Conservation (phyloP, 2,888 invertebrate species). For the Zaprionus lineosus region DNA sequence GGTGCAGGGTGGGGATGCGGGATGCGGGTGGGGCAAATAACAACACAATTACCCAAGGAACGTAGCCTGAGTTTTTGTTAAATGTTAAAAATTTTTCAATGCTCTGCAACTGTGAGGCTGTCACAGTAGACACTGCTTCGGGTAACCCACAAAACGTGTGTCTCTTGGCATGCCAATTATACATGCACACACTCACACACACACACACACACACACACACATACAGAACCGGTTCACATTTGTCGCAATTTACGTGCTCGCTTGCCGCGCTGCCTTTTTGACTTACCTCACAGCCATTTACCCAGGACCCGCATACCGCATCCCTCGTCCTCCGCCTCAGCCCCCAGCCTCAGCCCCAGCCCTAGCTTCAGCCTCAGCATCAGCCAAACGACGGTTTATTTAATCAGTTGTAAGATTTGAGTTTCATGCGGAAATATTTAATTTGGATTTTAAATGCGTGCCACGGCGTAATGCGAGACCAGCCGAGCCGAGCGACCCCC, state of each 20-base stretch:
- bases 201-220: constrained; percentile 2
- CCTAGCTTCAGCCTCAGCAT: too few relatives aligned
- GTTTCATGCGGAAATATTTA: constrained; percentile 76
- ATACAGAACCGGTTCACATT: constrained; percentile 31
- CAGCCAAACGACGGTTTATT: constrained; percentile 64
- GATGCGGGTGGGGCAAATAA: constrained; percentile 44
- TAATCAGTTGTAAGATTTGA: constrained; percentile 76
- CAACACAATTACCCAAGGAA: constrained; percentile 62
- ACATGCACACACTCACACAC: constrained; percentile 18
- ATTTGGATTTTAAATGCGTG: constrained; percentile 76
- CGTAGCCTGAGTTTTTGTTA: constrained; percentile 47
- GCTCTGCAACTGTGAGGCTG: constrained; percentile 19
- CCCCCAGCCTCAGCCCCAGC: too few relatives aligned
- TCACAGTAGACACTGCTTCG: constrained; percentile 13
- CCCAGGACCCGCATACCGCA: constrained; percentile 19
- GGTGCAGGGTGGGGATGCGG: neutral
- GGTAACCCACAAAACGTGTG: constrained; percentile 38
- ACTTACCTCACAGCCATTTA: constrained; percentile 55
- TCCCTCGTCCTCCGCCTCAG: constrained; percentile 24
- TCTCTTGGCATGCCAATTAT: constrained; percentile 53
- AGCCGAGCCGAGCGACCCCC: constrained; percentile 37
- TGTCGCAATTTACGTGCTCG: constrained; percentile 60
- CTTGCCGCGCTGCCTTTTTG: constrained; percentile 55
- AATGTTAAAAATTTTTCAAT: constrained; percentile 56
- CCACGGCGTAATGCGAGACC: constrained; percentile 62